Evolutionary conservation across 2,113 vertebrate species (phyloP).

Genomic region (Sclerurus mexicanus): DNA sequence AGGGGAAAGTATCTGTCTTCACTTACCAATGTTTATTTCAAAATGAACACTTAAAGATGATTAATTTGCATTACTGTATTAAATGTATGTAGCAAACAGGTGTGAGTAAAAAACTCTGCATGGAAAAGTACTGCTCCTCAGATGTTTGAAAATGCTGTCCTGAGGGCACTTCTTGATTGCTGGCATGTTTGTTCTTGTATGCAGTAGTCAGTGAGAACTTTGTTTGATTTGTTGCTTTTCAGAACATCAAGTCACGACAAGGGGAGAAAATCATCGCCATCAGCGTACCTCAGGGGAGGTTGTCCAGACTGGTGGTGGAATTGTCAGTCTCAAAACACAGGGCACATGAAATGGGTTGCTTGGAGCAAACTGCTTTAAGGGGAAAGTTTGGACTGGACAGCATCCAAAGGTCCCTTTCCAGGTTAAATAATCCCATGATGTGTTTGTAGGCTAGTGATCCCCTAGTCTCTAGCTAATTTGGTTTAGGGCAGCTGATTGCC

Average conservation of each 20-base stretch:
- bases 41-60: not conserved
- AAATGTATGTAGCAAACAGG: not conserved
- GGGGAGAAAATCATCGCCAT: not conserved
- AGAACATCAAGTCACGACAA: not conserved
- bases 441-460: not conserved
- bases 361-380: not conserved
- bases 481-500: not conserved
- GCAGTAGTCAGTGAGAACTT: not conserved
- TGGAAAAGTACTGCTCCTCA: not conserved
- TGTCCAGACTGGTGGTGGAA: not conserved
- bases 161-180: not conserved
- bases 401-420: not conserved
- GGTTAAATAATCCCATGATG: not conserved
- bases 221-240: not conserved
- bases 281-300: not conserved
- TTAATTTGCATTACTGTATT: not conserved
- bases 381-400: not conserved
- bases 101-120: not conserved
- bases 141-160: not conserved
- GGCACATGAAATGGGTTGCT: not conserved
- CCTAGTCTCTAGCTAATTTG: not conserved
- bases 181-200: not conserved
- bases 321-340: rapidly evolving
- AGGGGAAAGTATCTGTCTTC: not conserved
- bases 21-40: not conserved